Evolutionary conservation across 2,888 invertebrate genomes (phyloP), one percentile per base, ranked within the genome.

Genomic region (Sesia bembeciformis): DNA sequence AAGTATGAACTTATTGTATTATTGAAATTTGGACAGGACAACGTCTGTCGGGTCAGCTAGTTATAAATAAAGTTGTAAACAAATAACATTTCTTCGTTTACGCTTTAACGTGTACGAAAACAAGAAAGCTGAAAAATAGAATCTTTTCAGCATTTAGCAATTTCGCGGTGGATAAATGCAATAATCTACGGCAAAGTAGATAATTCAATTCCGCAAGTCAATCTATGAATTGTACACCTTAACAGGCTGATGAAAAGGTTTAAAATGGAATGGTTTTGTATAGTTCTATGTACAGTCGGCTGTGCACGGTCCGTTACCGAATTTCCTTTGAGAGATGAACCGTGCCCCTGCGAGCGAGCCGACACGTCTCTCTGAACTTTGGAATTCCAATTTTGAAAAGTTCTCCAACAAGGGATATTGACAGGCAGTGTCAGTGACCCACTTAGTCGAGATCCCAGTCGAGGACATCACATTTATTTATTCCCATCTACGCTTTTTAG

Each of bases 301-400:
- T 7, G 38, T 50, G 50, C 80, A 82, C 80, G 80, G 79, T 75
- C 78, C 77, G 78, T 80, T 81, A 74, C 81, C 84, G 76, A 85
- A 86, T 88, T 83, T 85, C 87, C 88, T 88, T 88, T 87, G 87
- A 87, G 87, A 86, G 78, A 74, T 77, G 77, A 75, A 82, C 81
- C 86, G 84, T 78, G 75, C 77, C 70, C 74, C 72, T 58, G 68
- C 62, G 70, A 69, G 68, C 85, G 81, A 75, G 74, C 81, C 84
- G 81, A 78, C 85, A 85, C 85, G 87, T 85, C 76, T 72, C 74
- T 74, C 80, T 72, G 71, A 86, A 88, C 84, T 87, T 85, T 67
- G 88, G 87, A 88, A 88, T 88, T 88, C 86, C 88, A 88, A 88
- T 88, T 88, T 88, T 86, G 87, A 86, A 87, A 88, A 88, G 81